These are phyloP conservation scores for Amiota minor DNA, from an alignment of 2,888 invertebrate species.

Conservation along the genomic window DNA sequence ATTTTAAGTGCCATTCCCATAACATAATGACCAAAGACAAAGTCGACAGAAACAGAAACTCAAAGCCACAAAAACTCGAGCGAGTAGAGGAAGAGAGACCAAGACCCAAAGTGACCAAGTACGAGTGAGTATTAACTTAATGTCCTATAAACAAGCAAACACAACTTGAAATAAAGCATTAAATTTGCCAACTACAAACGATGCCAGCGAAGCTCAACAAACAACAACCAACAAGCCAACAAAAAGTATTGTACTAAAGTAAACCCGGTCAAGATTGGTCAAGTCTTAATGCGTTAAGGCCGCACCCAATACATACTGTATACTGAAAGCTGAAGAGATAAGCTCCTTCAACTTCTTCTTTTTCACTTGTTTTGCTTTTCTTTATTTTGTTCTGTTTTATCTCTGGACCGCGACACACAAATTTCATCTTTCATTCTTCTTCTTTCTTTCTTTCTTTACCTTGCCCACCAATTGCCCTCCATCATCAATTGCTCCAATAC, in stretches of 20 bases:
- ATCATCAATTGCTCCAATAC: no score
- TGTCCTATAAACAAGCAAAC: slow-evolving; percentile 11
- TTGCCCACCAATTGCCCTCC: no score
- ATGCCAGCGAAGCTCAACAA: neutral
- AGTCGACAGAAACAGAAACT: neutral
- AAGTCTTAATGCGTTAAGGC: no score
- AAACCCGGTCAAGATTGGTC: no score
- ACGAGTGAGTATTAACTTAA: neutral
- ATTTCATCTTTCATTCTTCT: no score
- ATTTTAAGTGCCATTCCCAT: neutral
- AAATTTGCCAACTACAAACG: neutral
- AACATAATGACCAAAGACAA: neutral
- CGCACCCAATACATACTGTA: no score
- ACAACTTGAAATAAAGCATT: neutral
- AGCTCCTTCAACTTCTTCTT: neutral
- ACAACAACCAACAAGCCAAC: no score
- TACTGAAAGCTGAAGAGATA: no score
- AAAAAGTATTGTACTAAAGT: no score
- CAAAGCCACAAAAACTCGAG: neutral
- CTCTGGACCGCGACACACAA: no score
- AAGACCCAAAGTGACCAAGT: neutral
- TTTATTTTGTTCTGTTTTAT: neutral
- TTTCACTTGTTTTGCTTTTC: neutral
- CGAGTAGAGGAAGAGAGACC: neutral
- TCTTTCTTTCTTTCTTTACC: no score